These are phyloP conservation scores for Parascotia fuliginaria DNA, from an alignment of 2,888 invertebrate species.

Conservation along the genomic window DNA sequence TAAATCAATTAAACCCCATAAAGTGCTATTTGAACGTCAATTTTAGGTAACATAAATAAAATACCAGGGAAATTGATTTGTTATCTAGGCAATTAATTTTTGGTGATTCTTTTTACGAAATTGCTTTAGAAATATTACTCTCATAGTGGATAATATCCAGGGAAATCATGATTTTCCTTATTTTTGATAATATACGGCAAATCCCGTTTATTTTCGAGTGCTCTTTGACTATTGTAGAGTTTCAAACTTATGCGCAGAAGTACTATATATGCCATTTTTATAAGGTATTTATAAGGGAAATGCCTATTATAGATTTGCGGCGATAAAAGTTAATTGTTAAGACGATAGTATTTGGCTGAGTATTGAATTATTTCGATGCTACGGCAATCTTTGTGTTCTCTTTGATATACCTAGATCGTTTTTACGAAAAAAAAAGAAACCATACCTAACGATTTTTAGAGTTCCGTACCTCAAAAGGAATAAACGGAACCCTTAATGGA, in stretches of 20 bases:
- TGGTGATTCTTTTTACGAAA: background rate
- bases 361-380: too few species aligned
- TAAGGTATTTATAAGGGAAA: too few species aligned
- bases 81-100: background rate
- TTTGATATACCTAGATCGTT: too few species aligned
- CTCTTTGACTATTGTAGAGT: background rate
- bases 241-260: background rate
- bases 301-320: too few species aligned
- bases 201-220: background rate
- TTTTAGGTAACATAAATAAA: background rate
- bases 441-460: too few species aligned
- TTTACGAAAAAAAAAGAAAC: too few species aligned
- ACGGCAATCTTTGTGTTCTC: too few species aligned
- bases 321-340: too few species aligned
- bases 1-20: constrained; percentile 6
- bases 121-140: background rate
- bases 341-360: too few species aligned
- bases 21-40: background rate
- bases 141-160: background rate
- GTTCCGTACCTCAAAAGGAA: too few species aligned
- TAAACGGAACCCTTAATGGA: too few species aligned
- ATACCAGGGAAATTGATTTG: background rate
- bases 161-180: background rate
- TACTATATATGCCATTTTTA: too few species aligned
- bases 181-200: background rate